Conservation (phyloP, 30 jellyfish, hydroid and myxozoan species). For the Aurelia sp. region DNA sequence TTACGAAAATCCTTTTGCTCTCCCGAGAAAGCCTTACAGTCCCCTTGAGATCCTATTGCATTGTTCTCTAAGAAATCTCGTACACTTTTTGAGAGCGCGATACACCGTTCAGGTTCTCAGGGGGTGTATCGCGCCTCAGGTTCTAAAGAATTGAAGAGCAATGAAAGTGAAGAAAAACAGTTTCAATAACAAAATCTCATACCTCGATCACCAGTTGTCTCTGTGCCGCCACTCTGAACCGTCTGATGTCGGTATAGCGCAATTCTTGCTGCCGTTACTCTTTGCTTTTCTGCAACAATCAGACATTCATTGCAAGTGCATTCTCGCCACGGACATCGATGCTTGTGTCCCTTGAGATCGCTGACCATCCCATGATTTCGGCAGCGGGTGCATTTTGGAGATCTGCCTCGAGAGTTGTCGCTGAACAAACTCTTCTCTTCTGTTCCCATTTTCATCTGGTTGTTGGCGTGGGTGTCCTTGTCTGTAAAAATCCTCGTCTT, state of each 20-base stretch:
- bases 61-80: too few species aligned
- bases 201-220: not conserved
- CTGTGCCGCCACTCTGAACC: slow-evolving; percentile 6
- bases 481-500: too few species aligned
- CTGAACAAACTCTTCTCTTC: slow-evolving; percentile 20
- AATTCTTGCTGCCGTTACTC: slow-evolving; percentile 94
- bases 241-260: slow-evolving; percentile 90
- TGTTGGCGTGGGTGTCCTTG: too few species aligned
- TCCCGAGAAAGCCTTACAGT: too few species aligned
- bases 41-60: too few species aligned
- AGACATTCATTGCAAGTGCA: slow-evolving; percentile 85
- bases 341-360: slow-evolving; percentile 94
- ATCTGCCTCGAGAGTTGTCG: slow-evolving; percentile 68
- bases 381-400: slow-evolving; percentile 97
- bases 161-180: too few species aligned
- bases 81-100: too few species aligned
- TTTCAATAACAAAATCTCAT: not conserved
- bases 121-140: too few species aligned
- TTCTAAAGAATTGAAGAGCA: too few species aligned
- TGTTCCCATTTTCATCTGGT: slow-evolving; percentile 22
- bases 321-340: slow-evolving; percentile 88
- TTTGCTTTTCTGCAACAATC: slow-evolving; percentile 85
- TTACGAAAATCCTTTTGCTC: too few species aligned
- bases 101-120: too few species aligned
- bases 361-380: slow-evolving; percentile 95